Conservation (phyloP, 2,888 invertebrate species). For the Ferdinandea cuprea region DNA sequence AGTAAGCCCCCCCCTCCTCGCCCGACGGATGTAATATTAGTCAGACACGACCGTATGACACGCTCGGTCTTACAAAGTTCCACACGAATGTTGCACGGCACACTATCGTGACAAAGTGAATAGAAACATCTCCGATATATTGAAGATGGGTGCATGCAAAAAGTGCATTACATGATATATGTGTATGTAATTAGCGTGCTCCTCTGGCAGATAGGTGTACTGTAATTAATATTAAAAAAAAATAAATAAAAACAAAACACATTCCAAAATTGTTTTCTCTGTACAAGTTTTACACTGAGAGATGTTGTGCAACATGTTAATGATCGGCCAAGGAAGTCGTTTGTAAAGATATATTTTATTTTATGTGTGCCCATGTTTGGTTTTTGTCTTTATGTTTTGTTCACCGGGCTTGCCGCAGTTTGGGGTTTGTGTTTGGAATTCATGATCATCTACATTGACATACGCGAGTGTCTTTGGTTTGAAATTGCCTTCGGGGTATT, state of each 20-base stretch:
- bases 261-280: not conserved
- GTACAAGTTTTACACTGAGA: conserved; percentile 25
- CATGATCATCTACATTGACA: conserved; percentile 37
- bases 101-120: conserved; percentile 43
- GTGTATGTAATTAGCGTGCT: conserved; percentile 43
- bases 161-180: conserved; percentile 36
- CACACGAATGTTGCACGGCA: conserved; percentile 46
- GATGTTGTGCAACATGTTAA: conserved; percentile 59
- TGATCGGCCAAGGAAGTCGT: conserved; percentile 67
- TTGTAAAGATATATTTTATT: conserved; percentile 24
- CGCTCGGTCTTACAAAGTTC: conserved; percentile 17
- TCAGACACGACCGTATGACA: conserved; percentile 51
- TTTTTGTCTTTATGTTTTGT: conserved; percentile 29
- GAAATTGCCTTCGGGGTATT: conserved; percentile 39
- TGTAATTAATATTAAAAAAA: conserved; percentile 16
- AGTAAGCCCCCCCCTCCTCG: no score
- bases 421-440: conserved; percentile 11
- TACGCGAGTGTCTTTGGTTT: conserved; percentile 18
- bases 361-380: conserved; percentile 42
- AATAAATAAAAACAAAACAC: not conserved
- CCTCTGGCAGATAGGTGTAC: conserved; percentile 18
- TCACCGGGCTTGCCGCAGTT: conserved; percentile 1
- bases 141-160: conserved; percentile 52
- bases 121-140: conserved; percentile 1
- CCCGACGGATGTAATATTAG: conserved; percentile 27